phyloP scores from a whole-genome alignment of 30 jellyfish, hydroid and myxozoan genomes.

The Sanderia malayensis region DNA sequence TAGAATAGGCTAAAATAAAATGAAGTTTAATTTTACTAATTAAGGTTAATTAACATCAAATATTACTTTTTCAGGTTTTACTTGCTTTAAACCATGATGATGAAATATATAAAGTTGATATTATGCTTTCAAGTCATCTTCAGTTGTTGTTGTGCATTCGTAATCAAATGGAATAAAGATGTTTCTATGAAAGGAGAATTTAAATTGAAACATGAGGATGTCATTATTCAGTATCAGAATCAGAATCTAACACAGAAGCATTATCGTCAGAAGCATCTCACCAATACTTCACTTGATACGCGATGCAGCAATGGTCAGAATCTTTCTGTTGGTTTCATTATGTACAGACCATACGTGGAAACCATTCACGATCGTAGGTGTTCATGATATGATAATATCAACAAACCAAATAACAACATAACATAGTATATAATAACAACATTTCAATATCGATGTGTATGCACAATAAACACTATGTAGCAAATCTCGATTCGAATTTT shows the following conservation, averaged over 20 bases:
- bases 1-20: too few species aligned
- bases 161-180: slow-evolving; percentile 42
- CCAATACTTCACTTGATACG: slow-evolving; percentile 64
- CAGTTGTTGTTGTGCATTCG: slow-evolving; percentile 3
- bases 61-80: too few species aligned
- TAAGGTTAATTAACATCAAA: too few species aligned
- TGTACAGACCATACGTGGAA: slow-evolving; percentile 77
- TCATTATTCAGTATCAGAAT: slow-evolving; percentile 3
- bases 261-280: slow-evolving; percentile 15
- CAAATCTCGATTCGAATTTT: too few species aligned
- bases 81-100: too few species aligned
- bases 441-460: too few species aligned
- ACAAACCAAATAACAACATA: too few species aligned
- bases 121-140: background rate
- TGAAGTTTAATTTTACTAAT: too few species aligned
- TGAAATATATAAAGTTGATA: too few species aligned
- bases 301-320: slow-evolving; percentile 75
- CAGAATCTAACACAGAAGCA: slow-evolving; percentile 29
- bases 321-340: slow-evolving; percentile 68
- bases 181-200: slow-evolving; percentile 8
- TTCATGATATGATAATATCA: too few species aligned
- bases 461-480: too few species aligned
- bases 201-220: slow-evolving; percentile 15
- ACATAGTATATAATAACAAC: too few species aligned
- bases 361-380: slow-evolving; percentile 23